Evolutionary conservation across 2,113 vertebrate species (phyloP), one percentile per base, ranked within the genome.

Genomic region (Choloepus hoffmanni): DNA sequence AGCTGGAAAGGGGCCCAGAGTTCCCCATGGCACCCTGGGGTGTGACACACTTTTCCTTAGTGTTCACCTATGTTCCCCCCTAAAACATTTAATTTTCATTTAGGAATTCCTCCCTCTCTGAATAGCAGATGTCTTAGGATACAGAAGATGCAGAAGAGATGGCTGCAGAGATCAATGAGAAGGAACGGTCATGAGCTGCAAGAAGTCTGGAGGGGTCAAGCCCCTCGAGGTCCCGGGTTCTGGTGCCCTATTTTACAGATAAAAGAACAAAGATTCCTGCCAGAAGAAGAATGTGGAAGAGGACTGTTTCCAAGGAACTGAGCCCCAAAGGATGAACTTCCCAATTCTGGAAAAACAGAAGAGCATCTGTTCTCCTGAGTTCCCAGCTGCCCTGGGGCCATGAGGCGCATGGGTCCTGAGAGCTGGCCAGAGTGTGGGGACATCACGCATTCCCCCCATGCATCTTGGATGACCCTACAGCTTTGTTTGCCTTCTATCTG

Each of bases 291-390:
- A 48, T 3, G 4, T 33, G 53, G 63, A 88, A 45, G 76, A 72
- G 70, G 77, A 45, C 2, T 76, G 15, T 13, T 74, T 89, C 45
- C n/a, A 36, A 92, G 81, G 48, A 81, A 36, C 43, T 0, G 14
- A 78, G 14, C 45, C 63, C 30, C 23, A 14, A 40, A 82, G 70
- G 63, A 18, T 0, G 0, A 4, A 26, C 13, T 79, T 58, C 36
- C 48, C 16, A 43, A 4, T 84, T 50, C 67, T 72, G 30, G 62
- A 63, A 82, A 45, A 43, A 23, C 33, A 84, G 45, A 33, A n/a
- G 0, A 3, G 45, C 19, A 10, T 58, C 5, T 12, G n/a, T 2
- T 3, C 3, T n/a, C 55, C 14, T 67, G 67, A 24, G 28, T 28
- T 65, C 23, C 65, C 33, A 36, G 92, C 36, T 55, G 11, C 81